Conservation (phyloP, 2,888 invertebrate species). For the Nasonia oneida region DNA sequence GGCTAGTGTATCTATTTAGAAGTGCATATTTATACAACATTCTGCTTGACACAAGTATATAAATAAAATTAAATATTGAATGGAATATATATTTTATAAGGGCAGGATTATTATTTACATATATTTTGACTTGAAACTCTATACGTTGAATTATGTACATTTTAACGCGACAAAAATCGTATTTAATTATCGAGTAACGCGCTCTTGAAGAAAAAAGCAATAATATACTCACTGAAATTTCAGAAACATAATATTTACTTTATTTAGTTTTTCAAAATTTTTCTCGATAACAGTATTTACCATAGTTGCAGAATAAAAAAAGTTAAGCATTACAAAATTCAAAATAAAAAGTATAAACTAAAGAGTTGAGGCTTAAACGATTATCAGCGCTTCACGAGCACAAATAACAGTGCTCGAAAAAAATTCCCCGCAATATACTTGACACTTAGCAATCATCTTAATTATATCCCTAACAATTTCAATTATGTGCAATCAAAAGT, state of each 20-base stretch:
- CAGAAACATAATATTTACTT: no score
- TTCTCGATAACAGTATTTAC: no score
- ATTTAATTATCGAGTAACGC: no score
- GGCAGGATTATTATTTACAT: no score
- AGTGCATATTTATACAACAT: neutral
- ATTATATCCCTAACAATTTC: constrained; percentile 28
- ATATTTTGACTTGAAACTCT: neutral
- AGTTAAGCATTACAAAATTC: neutral
- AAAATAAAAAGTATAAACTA: neutral
- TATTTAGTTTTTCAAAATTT: no score
- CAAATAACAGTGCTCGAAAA: neutral
- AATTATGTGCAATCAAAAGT: constrained; percentile 24
- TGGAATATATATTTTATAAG: neutral
- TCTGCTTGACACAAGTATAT: neutral
- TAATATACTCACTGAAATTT: no score
- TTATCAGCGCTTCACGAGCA: neutral
- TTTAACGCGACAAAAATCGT: no score
- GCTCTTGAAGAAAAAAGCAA: no score
- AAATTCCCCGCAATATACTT: neutral
- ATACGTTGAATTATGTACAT: no score
- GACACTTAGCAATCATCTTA: constrained; percentile 41
- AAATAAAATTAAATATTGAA: neutral
- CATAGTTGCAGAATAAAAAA: neutral
- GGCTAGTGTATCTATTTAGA: constrained; percentile 2
- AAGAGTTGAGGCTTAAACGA: neutral